These are phyloP conservation scores for Rhabdophis nuchalis DNA, from an alignment of 2,797 vertebrate genomes.

Conservation along the genomic window DNA sequence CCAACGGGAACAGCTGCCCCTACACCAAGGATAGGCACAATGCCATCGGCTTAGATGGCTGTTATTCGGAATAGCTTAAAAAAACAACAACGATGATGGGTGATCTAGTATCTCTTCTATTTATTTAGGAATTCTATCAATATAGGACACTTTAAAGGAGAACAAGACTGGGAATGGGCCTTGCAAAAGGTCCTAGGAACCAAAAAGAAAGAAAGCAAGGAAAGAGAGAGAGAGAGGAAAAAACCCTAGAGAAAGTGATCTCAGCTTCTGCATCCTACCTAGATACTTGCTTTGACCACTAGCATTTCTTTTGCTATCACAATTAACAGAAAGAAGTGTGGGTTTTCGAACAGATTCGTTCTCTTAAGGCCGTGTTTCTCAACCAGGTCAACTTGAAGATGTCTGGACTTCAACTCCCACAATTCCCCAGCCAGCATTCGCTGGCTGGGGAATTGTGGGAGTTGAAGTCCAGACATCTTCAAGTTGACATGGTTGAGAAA, in stretches of 20 bases:
- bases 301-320: not conserved
- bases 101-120: constrained; percentile 77
- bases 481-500: too few species aligned
- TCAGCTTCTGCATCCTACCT: constrained; percentile 11
- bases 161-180: constrained; percentile 72
- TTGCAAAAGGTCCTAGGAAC: not conserved
- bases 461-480: too few species aligned
- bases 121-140: constrained; percentile 79
- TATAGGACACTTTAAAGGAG: constrained; percentile 83
- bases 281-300: not conserved
- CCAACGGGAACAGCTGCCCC: constrained; percentile 81
- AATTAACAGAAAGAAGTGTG: not conserved
- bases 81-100: constrained; percentile 44
- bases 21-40: constrained; percentile 74
- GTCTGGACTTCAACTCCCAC: too few species aligned
- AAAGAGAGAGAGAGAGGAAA: not conserved
- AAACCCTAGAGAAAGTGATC: not conserved
- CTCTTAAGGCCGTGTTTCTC: too few species aligned
- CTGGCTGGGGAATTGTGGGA: too few species aligned
- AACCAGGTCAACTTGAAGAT: too few species aligned
- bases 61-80: constrained; percentile 84
- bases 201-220: constrained; percentile 1
- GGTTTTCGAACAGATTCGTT: not conserved
- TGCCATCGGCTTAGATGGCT: constrained; percentile 88
- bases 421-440: too few species aligned